Evolutionary conservation across 64 coral and sea anemone genomes (phyloP).

Genomic region (Pocillopora verrucosa): DNA sequence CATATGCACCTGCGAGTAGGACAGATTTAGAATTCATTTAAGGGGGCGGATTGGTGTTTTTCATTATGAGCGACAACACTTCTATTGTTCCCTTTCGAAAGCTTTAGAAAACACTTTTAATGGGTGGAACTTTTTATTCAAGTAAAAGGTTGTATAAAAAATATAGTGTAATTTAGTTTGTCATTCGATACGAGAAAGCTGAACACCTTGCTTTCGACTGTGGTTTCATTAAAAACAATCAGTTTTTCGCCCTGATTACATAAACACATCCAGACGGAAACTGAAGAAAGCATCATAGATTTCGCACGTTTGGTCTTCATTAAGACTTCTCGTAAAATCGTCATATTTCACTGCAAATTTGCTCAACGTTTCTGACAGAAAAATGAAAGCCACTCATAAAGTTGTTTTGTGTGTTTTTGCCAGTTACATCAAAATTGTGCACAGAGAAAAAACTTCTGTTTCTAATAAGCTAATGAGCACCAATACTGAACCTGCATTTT

Average conservation of each 20-base stretch:
- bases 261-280: neutral
- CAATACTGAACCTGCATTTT: conserved; percentile 6
- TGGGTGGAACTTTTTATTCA: conserved; percentile 1
- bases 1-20: neutral
- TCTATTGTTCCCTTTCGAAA: neutral
- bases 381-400: neutral
- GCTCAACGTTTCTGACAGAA: neutral
- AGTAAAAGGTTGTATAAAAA: conserved; percentile 24
- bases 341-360: conserved; percentile 6
- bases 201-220: conserved; percentile 1
- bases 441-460: neutral
- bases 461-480: conserved; percentile 24
- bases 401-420: neutral
- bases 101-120: conserved; percentile 29
- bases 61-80: neutral
- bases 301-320: conserved; percentile 24
- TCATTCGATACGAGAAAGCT: neutral
- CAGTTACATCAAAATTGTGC: neutral
- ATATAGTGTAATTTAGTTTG: conserved; percentile 3
- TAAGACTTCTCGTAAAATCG: neutral
- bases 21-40: conserved; percentile 8
- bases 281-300: neutral
- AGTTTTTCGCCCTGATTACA: neutral
- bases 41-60: neutral
- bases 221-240: conserved; percentile 24